Percentiles rank a stretch among this genome's conserved stretches.
These are phyloP conservation scores for Smithornis capensis DNA, from an alignment of 2,113 vertebrate species.

Conservation along the genomic window DNA sequence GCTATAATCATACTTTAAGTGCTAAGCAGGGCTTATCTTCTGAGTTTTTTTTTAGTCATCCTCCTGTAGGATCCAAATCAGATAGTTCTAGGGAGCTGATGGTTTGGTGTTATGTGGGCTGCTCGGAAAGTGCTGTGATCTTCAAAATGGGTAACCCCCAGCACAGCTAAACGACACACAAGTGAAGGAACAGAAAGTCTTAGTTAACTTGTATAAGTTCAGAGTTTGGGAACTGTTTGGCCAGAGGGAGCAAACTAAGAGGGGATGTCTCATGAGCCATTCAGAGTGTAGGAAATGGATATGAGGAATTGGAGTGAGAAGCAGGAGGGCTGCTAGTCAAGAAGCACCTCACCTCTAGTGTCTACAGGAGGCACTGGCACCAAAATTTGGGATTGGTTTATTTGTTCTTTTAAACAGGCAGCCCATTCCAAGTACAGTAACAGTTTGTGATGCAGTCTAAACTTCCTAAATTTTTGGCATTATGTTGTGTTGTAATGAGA, in stretches of 20 bases:
- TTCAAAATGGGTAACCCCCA: not conserved
- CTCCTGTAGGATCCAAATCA: not conserved
- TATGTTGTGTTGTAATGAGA: not conserved
- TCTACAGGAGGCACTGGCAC: not conserved
- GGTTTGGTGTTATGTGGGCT: not conserved
- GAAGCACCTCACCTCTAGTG: not conserved
- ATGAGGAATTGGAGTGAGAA: not conserved
- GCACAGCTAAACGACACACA: not conserved
- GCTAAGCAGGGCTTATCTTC: not conserved
- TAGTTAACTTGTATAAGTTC: not conserved
- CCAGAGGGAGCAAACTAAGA: not conserved
- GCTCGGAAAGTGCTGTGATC: not conserved
- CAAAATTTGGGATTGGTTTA: not conserved
- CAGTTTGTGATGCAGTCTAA: not conserved
- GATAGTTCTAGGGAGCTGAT: not conserved
- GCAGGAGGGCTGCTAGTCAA: not conserved
- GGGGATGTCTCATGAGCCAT: not conserved
- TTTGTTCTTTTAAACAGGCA: not conserved
- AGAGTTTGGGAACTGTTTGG: not conserved
- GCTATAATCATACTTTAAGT: not conserved
- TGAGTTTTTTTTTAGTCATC: not conserved
- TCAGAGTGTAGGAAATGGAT: not conserved
- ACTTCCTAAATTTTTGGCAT: not conserved
- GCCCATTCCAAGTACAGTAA: not conserved
- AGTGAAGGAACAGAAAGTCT: not conserved